phyloP scores from a whole-genome alignment of 2,888 invertebrate genomes.

The Tryphoninae sp. region DNA sequence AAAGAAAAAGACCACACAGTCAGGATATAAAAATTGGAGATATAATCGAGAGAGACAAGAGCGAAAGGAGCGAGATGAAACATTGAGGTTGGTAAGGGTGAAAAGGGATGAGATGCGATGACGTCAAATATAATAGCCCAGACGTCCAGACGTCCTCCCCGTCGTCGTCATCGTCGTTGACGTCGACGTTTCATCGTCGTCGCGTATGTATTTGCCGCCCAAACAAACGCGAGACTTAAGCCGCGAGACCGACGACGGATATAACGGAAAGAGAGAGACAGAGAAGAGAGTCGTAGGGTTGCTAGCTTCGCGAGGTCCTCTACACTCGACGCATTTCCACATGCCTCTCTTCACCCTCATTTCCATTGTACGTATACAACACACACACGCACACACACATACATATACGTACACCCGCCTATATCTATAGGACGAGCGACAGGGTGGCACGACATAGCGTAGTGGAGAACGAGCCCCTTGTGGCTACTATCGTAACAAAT shows the following conservation, averaged over 20 bases:
- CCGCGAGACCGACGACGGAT: constrained; percentile 42
- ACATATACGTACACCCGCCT: constrained; percentile 18
- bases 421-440: constrained; percentile 42
- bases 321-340: constrained; percentile 19
- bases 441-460: constrained; percentile 67
- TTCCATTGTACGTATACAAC: not conserved
- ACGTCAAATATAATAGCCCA: constrained; percentile 64
- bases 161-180: constrained; percentile 35
- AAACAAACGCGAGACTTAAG: constrained; percentile 62
- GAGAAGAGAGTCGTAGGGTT: not conserved
- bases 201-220: constrained; percentile 56
- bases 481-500: constrained; percentile 81
- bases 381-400: not conserved
- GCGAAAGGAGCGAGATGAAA: constrained; percentile 41
- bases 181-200: constrained; percentile 29
- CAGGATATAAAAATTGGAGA: constrained; percentile 11
- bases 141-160: constrained; percentile 62
- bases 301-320: constrained; percentile 22
- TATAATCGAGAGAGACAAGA: not conserved
- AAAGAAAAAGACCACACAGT: not conserved
- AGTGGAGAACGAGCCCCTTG: constrained; percentile 78
- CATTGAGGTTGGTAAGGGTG: constrained; percentile 67
- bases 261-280: constrained; percentile 16
- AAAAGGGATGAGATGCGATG: constrained; percentile 58
- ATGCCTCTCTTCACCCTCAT: constrained; percentile 29